Base-by-base conservation (phyloP, 2,888 invertebrate genomes). In the Tholera decimalis region DNA sequence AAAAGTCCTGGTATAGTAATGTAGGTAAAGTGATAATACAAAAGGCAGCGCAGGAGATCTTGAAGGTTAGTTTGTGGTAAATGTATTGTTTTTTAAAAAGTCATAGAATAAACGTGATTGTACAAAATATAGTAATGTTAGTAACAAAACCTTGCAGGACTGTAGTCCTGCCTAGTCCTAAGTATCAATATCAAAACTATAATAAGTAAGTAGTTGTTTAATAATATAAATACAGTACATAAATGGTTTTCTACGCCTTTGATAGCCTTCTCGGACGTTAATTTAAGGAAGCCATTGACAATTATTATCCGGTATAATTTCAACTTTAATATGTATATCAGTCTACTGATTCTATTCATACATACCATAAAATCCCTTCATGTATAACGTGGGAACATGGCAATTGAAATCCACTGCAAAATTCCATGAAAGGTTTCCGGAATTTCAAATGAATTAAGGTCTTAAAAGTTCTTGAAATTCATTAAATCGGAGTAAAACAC, bases 331-430 rank as follows among this genome's bases (percentile, higher is more conserved):
- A 37, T 13, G 8, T 13, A 49, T 13, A 8, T 50, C 47, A 58
- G 30, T 66, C 50, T 18, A 37, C 35, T 54, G 47, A 68, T 47
- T 61, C 15, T 11, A 49, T 11, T 15, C 30, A 13, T 6, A 37
- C 6, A 26, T 13, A 11, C 37, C 39, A 20, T 39, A 60, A 33
- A 68, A 51, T 41, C 37, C 62, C 8, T 51, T 26, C 44, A 51
- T 68, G 50, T 51, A 30, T 39, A 50, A 59, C 49, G 35, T 50
- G 43, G 22, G 43, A 46, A 67, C 44, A 51, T 46, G 18, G 43
- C 18, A 57, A 49, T 49, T 49, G 26, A 35, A 67, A 46, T 20
- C 15, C 5, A 28, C 13, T 13, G 20, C 30, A 64, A 55, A 62
- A 56, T 35, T 5, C 30, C n/a, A 39, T 2, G 18, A 8, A 39